A percentile compares a stretch with the other conserved stretches of the same genome.
These are phyloP conservation scores for Tinamus guttatus DNA, from an alignment of 2,113 vertebrate species.

Conservation along the genomic window DNA sequence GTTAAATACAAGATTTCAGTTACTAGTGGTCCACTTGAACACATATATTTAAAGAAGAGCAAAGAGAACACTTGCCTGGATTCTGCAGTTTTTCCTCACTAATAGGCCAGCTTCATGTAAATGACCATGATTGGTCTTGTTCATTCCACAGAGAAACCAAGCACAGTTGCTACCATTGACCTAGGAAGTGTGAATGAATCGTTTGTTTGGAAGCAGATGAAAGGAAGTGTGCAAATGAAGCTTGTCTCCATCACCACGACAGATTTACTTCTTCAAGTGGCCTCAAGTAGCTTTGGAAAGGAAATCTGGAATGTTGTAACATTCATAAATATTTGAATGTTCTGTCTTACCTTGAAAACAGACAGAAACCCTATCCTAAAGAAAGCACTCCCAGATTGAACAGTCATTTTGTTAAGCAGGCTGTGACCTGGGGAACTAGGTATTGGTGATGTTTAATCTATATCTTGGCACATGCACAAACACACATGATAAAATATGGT, in stretches of 20 bases:
- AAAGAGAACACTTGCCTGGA: background rate
- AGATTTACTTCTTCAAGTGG: conserved; percentile 73
- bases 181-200: conserved; percentile 69
- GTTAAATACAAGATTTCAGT: background rate
- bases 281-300: conserved; percentile 70
- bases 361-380: conserved; percentile 70
- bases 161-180: conserved; percentile 16
- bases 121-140: background rate
- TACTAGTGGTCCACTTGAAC: background rate
- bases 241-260: conserved; percentile 67
- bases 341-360: conserved; percentile 74
- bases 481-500: conserved; percentile 31
- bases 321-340: conserved; percentile 72
- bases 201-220: conserved; percentile 67
- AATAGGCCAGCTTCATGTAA: background rate
- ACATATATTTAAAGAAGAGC: background rate
- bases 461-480: conserved; percentile 57
- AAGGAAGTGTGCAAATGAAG: conserved; percentile 63
- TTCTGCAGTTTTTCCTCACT: background rate
- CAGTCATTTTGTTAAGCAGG: conserved; percentile 69
- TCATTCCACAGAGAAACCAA: background rate
- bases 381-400: conserved; percentile 60
- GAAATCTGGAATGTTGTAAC: conserved; percentile 72
- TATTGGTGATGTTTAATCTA: conserved; percentile 58
- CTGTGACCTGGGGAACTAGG: conserved; percentile 32